Base-by-base conservation (phyloP, 1,140 invertebrate species). In the Heliconius eleuchia region DNA sequence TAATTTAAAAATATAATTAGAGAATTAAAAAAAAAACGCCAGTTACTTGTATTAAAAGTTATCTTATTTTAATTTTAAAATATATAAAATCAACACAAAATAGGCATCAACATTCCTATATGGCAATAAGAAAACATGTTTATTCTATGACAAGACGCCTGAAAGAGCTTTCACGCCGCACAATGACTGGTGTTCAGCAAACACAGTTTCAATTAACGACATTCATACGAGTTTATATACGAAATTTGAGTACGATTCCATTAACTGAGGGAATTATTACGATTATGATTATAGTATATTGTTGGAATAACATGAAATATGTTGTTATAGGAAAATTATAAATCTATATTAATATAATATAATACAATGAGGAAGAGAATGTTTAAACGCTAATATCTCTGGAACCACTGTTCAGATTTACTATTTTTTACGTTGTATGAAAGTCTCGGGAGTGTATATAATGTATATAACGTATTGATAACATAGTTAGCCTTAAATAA, bases 171-270 rank as follows among this genome's bases (percentile, higher is more conserved):
- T 87, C 83, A 86, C 81, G 80, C 79, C 84, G 76, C 85, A 90
- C 88, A 91, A 90, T 90, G 86, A 84, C 83, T 84, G 84, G 85
- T 85, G 90, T 90, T 88, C 81, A 87, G 88, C 88, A 91, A 91
- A 91, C 87, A 90, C 87, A 86, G 88, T 88, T 90, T 87, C 87
- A 90, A 91, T 91, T 91, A 91, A 86, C 82, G 84, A 82, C 84
- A 88, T 87, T 86, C 85, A 83, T 78, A 76, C 27, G 55, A 37
- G 73, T 52, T 73, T 50, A 50, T 57, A 39, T 52, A 52, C 55
- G 75, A 42, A 77, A 77, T 70, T 70, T 73, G 27, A 46, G 79
- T 50, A 78, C 30, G 34, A 72, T 72, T 39, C 71, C 30, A 66
- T 66, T 66, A 66, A 66, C 60, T 66, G 18, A 3, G 11, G 27